phyloP scores from a whole-genome alignment of 2,113 vertebrate species.

The Passer montanus region DNA sequence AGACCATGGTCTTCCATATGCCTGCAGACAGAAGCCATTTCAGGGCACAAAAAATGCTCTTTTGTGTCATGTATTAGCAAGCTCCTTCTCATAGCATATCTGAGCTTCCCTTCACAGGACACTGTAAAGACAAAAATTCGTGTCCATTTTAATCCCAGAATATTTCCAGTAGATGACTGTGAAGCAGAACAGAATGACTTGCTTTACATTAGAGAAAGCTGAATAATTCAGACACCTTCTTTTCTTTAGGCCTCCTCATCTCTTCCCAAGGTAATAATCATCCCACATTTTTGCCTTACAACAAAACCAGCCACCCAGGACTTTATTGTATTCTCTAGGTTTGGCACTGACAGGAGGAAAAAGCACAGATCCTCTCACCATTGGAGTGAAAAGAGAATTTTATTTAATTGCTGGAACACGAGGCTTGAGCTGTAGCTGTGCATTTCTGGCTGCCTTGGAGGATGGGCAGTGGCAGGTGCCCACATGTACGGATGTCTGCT shows the following conservation, averaged over 20 bases:
- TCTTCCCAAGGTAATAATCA: background rate
- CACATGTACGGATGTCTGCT: fast-evolving
- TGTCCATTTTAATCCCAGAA: background rate
- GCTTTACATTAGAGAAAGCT: background rate
- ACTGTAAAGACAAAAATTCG: background rate
- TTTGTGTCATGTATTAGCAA: background rate
- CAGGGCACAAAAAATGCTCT: background rate
- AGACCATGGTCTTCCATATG: background rate
- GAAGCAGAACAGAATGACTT: background rate
- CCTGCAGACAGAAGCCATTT: background rate
- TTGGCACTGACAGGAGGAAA: background rate
- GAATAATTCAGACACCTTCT: conserved; percentile 16
- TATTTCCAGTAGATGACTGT: background rate
- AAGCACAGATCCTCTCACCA: background rate
- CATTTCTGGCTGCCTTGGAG: background rate
- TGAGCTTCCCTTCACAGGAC: background rate
- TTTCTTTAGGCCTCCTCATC: background rate
- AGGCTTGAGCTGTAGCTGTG: background rate
- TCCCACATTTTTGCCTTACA: conserved; percentile 4
- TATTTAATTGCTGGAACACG: background rate
- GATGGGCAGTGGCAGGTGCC: background rate
- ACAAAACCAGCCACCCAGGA: background rate
- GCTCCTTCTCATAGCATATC: background rate
- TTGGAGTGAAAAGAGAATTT: background rate
- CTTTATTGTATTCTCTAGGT: background rate